Evolutionary conservation across 2,888 invertebrate genomes (phyloP).

Genomic region (Dynastes hyllus): DNA sequence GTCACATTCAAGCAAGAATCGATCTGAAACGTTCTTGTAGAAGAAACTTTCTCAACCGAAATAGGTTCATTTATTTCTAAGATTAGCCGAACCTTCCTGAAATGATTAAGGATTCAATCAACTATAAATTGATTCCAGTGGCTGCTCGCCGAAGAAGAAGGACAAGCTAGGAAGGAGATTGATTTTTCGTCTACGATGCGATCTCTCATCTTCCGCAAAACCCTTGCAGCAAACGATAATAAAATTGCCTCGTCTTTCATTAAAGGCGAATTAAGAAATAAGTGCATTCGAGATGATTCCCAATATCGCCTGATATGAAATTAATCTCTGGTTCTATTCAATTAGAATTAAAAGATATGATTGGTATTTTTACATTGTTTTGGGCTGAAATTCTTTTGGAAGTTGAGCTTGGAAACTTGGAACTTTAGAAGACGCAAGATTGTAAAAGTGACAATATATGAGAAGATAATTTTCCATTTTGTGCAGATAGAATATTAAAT

Average conservation of each 20-base stretch:
- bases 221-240: constrained; percentile 10
- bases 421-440: too few relatives aligned
- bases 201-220: neutral
- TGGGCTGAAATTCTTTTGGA: too few relatives aligned
- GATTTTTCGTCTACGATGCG: too few relatives aligned
- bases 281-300: neutral
- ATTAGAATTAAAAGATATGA: neutral
- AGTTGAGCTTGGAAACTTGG: too few relatives aligned
- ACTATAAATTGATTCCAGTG: constrained; percentile 1
- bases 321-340: too few relatives aligned
- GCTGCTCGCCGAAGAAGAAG: neutral
- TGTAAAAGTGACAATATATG: too few relatives aligned
- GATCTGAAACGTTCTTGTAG: too few relatives aligned
- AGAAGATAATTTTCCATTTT: too few relatives aligned
- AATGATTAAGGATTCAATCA: constrained; percentile 4
- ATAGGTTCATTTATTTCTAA: neutral
- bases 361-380: too few relatives aligned
- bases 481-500: too few relatives aligned
- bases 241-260: constrained; percentile 5
- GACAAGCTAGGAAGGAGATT: too few relatives aligned
- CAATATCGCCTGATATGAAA: neutral
- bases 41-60: neutral
- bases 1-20: too few relatives aligned
- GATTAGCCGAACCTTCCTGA: neutral
- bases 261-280: constrained; percentile 4